These are phyloP conservation scores for Cyaniris semiargus DNA, from an alignment of 2,888 invertebrate genomes.

Conservation along the genomic window DNA sequence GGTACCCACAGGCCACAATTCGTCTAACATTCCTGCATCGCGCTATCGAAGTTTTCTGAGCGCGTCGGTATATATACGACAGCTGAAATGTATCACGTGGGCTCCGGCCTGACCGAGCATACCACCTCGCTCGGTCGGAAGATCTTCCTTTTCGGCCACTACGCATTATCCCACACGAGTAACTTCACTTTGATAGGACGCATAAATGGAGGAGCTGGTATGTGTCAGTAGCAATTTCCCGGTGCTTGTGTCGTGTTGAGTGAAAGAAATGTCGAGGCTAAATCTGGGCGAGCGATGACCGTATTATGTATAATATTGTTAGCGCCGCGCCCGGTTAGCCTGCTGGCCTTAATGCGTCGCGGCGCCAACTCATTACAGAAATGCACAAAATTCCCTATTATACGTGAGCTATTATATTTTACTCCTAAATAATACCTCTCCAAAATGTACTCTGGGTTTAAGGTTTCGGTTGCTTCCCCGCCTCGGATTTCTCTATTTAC, in stretches of 20 bases:
- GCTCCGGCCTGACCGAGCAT: too few species aligned
- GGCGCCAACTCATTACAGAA: not conserved
- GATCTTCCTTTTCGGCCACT: too few species aligned
- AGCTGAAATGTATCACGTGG: too few species aligned
- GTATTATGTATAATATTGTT: not conserved
- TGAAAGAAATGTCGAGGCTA: conserved; percentile 5
- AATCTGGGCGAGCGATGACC: not conserved
- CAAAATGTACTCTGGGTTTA: not conserved
- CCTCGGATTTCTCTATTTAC: not conserved
- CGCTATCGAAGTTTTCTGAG: too few species aligned
- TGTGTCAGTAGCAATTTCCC: not conserved
- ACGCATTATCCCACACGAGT: too few species aligned
- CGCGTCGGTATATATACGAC: too few species aligned
- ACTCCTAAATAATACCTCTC: not conserved
- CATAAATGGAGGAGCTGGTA: not conserved
- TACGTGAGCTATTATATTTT: not conserved
- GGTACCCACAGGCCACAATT: too few species aligned
- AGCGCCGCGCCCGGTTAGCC: not conserved
- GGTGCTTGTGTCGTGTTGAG: not conserved
- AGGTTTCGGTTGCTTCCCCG: not conserved
- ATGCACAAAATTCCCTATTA: not conserved
- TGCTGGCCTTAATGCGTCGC: not conserved
- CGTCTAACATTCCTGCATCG: too few species aligned
- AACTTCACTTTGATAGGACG: not conserved
- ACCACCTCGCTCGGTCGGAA: too few species aligned